Conservation (phyloP, 1,140 invertebrate genomes). For the Thaumetopoea pityocampa region DNA sequence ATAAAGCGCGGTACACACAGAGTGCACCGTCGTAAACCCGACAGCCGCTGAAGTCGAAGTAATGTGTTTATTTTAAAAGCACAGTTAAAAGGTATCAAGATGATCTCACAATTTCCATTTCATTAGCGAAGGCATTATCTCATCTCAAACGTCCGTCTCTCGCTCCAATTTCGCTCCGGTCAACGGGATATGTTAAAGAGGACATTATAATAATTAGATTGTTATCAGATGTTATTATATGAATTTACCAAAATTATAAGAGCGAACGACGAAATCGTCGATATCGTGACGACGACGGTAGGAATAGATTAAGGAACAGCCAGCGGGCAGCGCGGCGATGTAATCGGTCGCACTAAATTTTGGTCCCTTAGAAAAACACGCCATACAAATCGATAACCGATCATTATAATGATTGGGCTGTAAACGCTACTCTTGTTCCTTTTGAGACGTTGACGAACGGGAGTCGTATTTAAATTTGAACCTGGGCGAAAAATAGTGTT, state of each 20-base stretch:
- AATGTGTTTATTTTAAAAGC: conserved; percentile 67
- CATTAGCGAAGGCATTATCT: conserved; percentile 54
- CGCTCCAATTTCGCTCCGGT: conserved; percentile 51
- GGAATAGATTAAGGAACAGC: conserved; percentile 58
- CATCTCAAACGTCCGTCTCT: conserved; percentile 32
- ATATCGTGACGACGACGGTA: conserved; percentile 61
- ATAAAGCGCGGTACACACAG: conserved; percentile 25
- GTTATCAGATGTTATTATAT: conserved; percentile 72
- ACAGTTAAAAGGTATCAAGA: conserved; percentile 51
- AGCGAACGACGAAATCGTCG: conserved; percentile 40
- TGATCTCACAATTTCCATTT: conserved; percentile 58
- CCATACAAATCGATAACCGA: conserved; percentile 68
- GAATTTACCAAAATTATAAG: conserved; percentile 71
- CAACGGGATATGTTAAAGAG: conserved; percentile 69
- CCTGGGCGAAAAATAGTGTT: not conserved
- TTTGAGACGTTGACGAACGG: conserved; percentile 57
- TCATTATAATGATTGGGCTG: conserved; percentile 70
- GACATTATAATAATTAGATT: conserved; percentile 73
- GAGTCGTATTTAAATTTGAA: conserved; percentile 53
- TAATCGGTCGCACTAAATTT: conserved; percentile 57
- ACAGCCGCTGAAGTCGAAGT: conserved; percentile 35
- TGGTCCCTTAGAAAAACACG: conserved; percentile 61
- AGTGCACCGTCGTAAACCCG: conserved; percentile 29
- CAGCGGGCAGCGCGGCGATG: conserved; percentile 39
- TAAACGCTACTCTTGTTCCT: conserved; percentile 52